A percentile compares a stretch with the other conserved stretches of the same genome.
Evolutionary conservation across 2,797 vertebrate species (phyloP).

Genomic region (Takifugu rubripes): DNA sequence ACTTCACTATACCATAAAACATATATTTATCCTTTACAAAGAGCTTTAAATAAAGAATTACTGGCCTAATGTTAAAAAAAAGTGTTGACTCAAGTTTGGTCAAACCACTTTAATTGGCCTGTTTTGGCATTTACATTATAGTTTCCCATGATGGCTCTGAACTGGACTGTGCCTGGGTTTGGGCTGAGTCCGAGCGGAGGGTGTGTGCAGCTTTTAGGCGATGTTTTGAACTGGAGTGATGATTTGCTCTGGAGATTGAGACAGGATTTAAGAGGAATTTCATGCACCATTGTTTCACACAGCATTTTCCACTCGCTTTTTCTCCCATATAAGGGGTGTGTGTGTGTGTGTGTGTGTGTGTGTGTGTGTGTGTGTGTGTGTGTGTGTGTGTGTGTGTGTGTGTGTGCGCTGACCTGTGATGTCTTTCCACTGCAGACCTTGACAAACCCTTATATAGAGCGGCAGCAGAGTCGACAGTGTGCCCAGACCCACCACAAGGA

Average conservation of each 20-base stretch:
- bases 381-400: constrained; percentile 34
- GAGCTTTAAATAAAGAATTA: too few species aligned
- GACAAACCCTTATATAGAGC: constrained; percentile 47
- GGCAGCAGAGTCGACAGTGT: constrained; percentile 1
- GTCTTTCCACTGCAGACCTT: constrained; percentile 23
- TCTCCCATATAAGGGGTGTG: constrained; percentile 45
- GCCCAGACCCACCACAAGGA: constrained; percentile 1
- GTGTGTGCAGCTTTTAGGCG: background rate
- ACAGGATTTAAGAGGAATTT: constrained; percentile 47
- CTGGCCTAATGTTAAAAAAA: background rate
- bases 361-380: constrained; percentile 34
- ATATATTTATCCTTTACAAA: too few species aligned
- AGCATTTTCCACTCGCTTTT: constrained; percentile 47
- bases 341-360: constrained; percentile 31
- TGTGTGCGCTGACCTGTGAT: constrained; percentile 20
- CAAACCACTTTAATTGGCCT: background rate
- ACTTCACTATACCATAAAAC: background rate
- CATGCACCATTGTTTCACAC: constrained; percentile 42
- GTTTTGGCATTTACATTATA: too few species aligned
- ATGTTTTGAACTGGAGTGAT: background rate
- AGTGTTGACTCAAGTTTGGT: background rate
- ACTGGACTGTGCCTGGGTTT: background rate
- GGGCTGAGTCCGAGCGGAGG: background rate
- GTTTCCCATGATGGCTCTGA: background rate
- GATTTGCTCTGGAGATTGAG: constrained; percentile 29